Evolutionary conservation across 2,888 invertebrate genomes (phyloP).

Genomic region (Phragmatobia fuliginosa): DNA sequence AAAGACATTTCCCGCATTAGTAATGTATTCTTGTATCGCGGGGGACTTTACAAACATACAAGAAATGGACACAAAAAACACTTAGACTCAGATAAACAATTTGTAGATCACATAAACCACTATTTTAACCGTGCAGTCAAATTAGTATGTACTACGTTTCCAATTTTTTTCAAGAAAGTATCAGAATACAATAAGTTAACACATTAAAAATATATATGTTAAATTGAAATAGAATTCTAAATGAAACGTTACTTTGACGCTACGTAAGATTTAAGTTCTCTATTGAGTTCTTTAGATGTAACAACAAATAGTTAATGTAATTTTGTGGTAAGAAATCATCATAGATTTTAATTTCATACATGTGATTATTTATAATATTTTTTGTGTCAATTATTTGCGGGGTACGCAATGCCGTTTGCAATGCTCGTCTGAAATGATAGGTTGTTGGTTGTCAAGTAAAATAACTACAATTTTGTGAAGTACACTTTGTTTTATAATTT

Average conservation of each 20-base stretch:
- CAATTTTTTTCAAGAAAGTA: too few relatives aligned
- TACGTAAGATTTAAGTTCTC: background rate
- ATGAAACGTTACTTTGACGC: background rate
- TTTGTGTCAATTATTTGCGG: slow-evolving; percentile 35
- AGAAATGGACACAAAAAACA: too few relatives aligned
- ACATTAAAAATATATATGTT: background rate
- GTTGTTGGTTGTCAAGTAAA: slow-evolving; percentile 22
- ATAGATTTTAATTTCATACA: slow-evolving; percentile 44
- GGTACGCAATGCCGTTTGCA: slow-evolving; percentile 32
- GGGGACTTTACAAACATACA: too few relatives aligned
- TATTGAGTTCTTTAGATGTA: slow-evolving; percentile 46
- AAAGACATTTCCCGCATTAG: too few relatives aligned
- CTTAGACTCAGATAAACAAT: too few relatives aligned
- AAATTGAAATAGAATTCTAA: background rate
- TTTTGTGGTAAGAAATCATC: slow-evolving; percentile 42
- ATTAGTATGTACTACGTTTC: too few relatives aligned
- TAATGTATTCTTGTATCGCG: too few relatives aligned
- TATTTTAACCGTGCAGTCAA: too few relatives aligned
- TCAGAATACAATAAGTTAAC: too few relatives aligned
- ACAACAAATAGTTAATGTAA: slow-evolving; percentile 46
- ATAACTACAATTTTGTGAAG: slow-evolving; percentile 24
- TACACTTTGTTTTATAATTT: slow-evolving; percentile 26
- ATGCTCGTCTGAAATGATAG: slow-evolving; percentile 34
- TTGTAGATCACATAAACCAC: too few relatives aligned
- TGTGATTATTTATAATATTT: slow-evolving; percentile 46